Evolutionary conservation across 2,113 vertebrate genomes (phyloP).

Genomic region (Brachypodius melanocephalos): DNA sequence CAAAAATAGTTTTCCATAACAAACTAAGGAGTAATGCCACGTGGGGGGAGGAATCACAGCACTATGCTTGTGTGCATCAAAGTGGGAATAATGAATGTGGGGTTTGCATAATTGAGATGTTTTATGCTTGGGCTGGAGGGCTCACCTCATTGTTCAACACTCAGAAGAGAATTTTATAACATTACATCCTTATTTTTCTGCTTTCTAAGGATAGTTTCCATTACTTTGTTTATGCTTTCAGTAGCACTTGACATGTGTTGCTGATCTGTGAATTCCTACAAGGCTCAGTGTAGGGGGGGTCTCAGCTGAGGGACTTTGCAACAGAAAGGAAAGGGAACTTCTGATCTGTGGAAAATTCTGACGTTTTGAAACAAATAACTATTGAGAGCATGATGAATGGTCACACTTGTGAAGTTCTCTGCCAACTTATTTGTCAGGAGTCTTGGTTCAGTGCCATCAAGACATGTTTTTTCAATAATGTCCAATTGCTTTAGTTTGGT

Average conservation of each 20-base stretch:
- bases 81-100: background rate
- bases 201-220: conserved; percentile 42
- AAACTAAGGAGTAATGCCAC: background rate
- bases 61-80: background rate
- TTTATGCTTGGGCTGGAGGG: background rate
- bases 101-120: background rate
- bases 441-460: conserved; percentile 56
- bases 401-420: conserved; percentile 30
- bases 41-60: background rate
- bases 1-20: background rate
- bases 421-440: conserved; percentile 48
- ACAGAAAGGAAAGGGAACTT: conserved; percentile 11
- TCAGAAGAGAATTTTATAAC: conserved; percentile 2
- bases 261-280: conserved; percentile 22
- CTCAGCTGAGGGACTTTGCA: background rate
- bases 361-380: conserved; percentile 50
- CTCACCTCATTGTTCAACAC: background rate
- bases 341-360: conserved; percentile 43
- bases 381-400: conserved; percentile 16
- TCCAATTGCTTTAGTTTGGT: conserved; percentile 26
- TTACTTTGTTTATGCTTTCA: conserved; percentile 18
- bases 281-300: background rate
- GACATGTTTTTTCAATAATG: conserved; percentile 42
- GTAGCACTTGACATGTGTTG: background rate
- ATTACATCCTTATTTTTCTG: conserved; percentile 38